Evolutionary conservation across 1,140 invertebrate genomes (phyloP).

Genomic region (Anoplolepis gracilipes): DNA sequence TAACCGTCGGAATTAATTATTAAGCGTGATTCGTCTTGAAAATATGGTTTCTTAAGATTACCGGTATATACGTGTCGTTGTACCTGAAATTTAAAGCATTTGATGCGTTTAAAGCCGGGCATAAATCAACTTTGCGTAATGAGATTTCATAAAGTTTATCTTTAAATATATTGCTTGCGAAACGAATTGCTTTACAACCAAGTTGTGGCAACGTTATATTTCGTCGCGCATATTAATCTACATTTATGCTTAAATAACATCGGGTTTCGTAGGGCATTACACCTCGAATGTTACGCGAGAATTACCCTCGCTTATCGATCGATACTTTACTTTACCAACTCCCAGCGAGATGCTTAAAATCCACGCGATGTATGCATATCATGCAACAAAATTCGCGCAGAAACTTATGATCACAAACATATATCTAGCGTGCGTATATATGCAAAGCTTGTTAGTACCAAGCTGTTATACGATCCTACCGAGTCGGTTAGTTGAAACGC

Average conservation of each 20-base stretch:
- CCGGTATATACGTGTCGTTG: not conserved
- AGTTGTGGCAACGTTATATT: not conserved
- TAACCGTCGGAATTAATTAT: conserved; percentile 68
- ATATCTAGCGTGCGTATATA: conserved; percentile 33
- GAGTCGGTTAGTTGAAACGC: conserved; percentile 66
- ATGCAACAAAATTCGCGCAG: conserved; percentile 40
- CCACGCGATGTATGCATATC: conserved; percentile 51
- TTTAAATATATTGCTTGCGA: not conserved
- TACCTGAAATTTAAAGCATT: not conserved
- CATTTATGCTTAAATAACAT: not conserved
- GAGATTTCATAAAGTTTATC: not conserved
- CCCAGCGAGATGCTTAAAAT: conserved; percentile 48
- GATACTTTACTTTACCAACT: conserved; percentile 40
- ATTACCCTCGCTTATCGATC: conserved; percentile 43
- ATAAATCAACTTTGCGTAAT: not conserved
- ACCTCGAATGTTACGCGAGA: conserved; percentile 12
- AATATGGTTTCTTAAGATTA: conserved; percentile 17
- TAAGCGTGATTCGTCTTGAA: conserved; percentile 64
- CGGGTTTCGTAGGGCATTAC: not conserved
- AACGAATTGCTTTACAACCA: not conserved
- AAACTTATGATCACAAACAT: conserved; percentile 38
- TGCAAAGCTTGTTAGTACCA: conserved; percentile 45
- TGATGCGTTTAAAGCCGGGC: not conserved
- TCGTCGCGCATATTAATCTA: not conserved
- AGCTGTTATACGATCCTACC: conserved; percentile 56